These are phyloP conservation scores for Pachyrhynchus sulphureomaculatus DNA, from an alignment of 1,140 invertebrate species.

Conservation along the genomic window DNA sequence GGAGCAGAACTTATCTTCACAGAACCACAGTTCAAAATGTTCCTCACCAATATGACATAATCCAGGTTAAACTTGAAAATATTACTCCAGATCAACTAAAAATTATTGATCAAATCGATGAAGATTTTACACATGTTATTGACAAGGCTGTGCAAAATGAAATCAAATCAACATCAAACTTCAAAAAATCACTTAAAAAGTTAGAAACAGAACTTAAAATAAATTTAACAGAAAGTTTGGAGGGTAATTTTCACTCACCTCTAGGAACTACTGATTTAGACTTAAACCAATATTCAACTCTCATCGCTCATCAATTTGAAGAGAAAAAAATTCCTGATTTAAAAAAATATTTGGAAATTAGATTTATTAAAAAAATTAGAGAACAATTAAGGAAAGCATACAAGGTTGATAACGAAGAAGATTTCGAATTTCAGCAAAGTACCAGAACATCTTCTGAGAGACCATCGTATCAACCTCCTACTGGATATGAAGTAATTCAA, in stretches of 20 bases:
- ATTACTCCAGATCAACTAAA: constrained; percentile 10
- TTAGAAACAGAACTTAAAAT: constrained; percentile 7
- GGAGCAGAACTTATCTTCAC: too few species aligned
- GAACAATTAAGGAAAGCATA: too few species aligned
- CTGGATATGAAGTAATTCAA: constrained; percentile 1
- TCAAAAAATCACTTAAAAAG: constrained; percentile 4
- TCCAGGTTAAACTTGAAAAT: constrained; percentile 21
- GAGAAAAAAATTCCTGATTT: too few species aligned
- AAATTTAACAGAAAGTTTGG: constrained; percentile 4
- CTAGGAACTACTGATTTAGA: too few species aligned
- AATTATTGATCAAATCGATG: constrained; percentile 2
- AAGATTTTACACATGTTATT: constrained; percentile 2
- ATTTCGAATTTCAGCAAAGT: neutral
- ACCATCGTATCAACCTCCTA: too few species aligned
- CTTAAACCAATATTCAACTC: neutral
- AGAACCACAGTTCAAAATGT: too few species aligned
- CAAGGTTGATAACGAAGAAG: neutral
- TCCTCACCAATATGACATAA: neutral
- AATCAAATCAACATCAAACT: neutral
- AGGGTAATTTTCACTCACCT: neutral
- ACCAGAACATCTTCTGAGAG: too few species aligned
- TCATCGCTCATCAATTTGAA: too few species aligned
- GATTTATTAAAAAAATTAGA: too few species aligned
- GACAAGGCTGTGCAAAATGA: neutral
- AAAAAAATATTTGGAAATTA: too few species aligned